Percentiles rank a stretch among this genome's conserved stretches.
Conservation (phyloP, 2,113 vertebrate genomes). For the Odobenus rosmarus region DNA sequence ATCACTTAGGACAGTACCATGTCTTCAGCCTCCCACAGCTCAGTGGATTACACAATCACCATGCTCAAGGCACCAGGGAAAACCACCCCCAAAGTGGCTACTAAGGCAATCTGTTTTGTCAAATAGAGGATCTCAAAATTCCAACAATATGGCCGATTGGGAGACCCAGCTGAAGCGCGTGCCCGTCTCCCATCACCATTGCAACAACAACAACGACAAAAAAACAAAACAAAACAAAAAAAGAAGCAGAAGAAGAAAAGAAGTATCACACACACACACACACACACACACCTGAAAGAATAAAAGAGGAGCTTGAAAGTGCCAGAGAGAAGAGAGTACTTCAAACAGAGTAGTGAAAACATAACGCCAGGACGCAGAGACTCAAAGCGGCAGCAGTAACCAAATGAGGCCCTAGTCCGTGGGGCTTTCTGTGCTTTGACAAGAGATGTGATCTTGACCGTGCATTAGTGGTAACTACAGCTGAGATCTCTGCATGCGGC, state of each 20-base stretch:
- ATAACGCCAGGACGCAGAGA: not conserved
- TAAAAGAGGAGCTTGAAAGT: not conserved
- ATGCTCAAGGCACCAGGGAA: not conserved
- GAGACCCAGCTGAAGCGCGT: not conserved
- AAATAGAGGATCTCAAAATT: not conserved
- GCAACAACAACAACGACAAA: not conserved
- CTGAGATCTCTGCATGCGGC: not conserved
- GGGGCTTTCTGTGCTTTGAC: not conserved
- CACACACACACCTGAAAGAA: not conserved
- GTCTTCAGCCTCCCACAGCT: not conserved
- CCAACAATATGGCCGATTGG: not conserved
- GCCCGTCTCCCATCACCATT: not conserved
- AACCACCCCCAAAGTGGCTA: not conserved
- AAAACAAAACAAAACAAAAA: not conserved
- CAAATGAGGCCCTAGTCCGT: too few relatives aligned
- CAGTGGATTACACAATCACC: not conserved
- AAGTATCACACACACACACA: not conserved
- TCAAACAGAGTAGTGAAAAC: not conserved
- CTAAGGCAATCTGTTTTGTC: not conserved
- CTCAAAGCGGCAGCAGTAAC: not conserved
- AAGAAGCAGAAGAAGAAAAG: not conserved
- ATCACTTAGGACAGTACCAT: not conserved
- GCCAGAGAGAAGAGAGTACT: not conserved
- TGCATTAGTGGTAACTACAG: not conserved
- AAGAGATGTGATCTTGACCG: not conserved